Evolutionary conservation across 2,888 invertebrate species (phyloP), one percentile per base, ranked within the genome.

Genomic region (Hyposoter dolosus): DNA sequence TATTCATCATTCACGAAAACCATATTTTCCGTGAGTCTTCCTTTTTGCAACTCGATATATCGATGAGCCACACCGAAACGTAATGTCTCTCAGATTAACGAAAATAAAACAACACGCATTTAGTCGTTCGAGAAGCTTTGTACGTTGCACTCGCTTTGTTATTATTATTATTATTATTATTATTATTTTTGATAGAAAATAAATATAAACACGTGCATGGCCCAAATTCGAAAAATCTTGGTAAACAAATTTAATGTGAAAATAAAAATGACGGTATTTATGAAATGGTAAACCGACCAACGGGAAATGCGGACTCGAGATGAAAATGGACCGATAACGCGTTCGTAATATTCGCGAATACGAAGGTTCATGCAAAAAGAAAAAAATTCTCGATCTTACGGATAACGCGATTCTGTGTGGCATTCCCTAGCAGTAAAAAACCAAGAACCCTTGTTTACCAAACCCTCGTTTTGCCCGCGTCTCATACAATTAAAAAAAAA

Each of bases 71-170:
- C 79, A 83, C 76, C 83, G 83, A 83, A 85, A 35, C 79, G 79
- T 85, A 66, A 50, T 35, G 66, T 78, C 50, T 47, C 82, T 82
- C 68, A 74, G 76, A 68, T 35, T 63, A 50, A 50, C 47, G 28
- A 12, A 60, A 28, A 28, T 23, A 23, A 60, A 45, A 50, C 40
- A 23, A 78, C 75, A 85, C 75, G 71, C 79, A 71, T 56, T 63
- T 69, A 74, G 65, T 65, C 69, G 69, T 65, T 75, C 7, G 45
- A 69, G n/a, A 65, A 75, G 82, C 82, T 82, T 85, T 82, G 69
- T 82, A 75, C 85, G 85, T 82, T 83, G 85, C 85, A 85, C 71
- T 83, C 79, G 85, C 85, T 82, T 85, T 69, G 53, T 75, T 79
- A 63, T 35, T 35, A 35, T 35, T 35, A 40, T 69, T 35, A 35